These are phyloP conservation scores for Drosophila subpulchrella DNA, from an alignment of 1,140 invertebrate species.

Conservation along the genomic window DNA sequence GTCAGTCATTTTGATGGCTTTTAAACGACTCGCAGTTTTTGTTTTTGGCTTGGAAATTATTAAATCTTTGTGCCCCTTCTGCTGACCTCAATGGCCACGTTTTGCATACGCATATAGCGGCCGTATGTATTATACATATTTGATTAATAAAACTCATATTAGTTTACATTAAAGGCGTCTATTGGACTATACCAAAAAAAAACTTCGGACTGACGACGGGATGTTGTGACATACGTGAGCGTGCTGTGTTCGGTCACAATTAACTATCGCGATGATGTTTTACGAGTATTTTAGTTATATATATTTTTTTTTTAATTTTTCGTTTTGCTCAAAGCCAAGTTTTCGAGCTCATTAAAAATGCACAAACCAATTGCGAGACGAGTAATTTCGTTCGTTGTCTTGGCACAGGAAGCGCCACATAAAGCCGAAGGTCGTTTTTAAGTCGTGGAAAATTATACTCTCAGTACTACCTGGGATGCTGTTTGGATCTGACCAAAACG, in stretches of 20 bases:
- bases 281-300: conserved; percentile 24
- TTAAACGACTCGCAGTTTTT: conserved; percentile 6
- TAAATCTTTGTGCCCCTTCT: conserved; percentile 23
- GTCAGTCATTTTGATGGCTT: conserved; percentile 7
- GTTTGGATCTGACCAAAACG: neutral
- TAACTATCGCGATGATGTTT: conserved; percentile 47
- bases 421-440: conserved; percentile 20
- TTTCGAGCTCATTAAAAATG: conserved; percentile 45
- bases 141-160: conserved; percentile 47
- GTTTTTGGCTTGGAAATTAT: conserved; percentile 29
- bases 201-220: conserved; percentile 12
- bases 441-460: conserved; percentile 18
- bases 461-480: conserved; percentile 14
- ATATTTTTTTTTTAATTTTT: neutral
- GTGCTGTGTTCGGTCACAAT: conserved; percentile 30
- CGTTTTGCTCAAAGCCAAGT: conserved; percentile 25
- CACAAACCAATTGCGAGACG: conserved; percentile 48
- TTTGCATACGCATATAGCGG: conserved; percentile 21
- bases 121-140: conserved; percentile 15
- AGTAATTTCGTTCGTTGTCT: conserved; percentile 19
- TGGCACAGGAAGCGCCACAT: conserved; percentile 38
- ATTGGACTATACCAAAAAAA: conserved; percentile 12
- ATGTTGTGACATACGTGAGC: conserved; percentile 46
- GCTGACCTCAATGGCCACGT: conserved; percentile 40
- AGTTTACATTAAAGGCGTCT: conserved; percentile 40